Evolutionary conservation across 2,113 vertebrate genomes (phyloP), one percentile per base, ranked within the genome.

Genomic region (Python bivittatus): DNA sequence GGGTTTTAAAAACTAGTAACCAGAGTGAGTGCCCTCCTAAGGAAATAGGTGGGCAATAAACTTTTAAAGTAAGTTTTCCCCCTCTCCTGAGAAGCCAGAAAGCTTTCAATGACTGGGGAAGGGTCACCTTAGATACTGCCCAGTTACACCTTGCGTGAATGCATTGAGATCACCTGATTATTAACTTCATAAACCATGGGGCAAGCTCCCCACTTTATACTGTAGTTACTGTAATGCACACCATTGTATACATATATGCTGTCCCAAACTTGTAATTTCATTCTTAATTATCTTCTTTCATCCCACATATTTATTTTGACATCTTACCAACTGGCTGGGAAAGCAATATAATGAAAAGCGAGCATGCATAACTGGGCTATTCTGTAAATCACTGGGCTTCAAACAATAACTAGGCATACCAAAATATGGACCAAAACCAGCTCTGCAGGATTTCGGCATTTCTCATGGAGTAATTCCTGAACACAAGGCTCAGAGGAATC

Each of bases 401-500:
- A 4, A 23, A 54, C 20, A n/a, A 17, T 72, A 83, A 52, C 27
- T 60, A 58, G 44, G 91, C 95, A 0, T 97, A 99, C 99, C 98
- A 99, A 97, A 95, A 99, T 99, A 96, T 99, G 99, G 91, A 99
- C 99, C 93, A 99, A 97, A 58, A 97, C 95, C 92, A 99, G 97
- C 64, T 99, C 97, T 0, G 95, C 95, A 0, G 98, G 97, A 95
- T 98, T 98, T 91, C 93, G 92, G 93, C 99, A 99, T 92, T 98
- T 99, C 56, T 97, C 95, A 0, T 98, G 98, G 57, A 99, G 98
- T 91, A 97, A 95, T 95, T 99, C 99, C 94, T 99, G 98, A 96
- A 99, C 93, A 0, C 99, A 99, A 27, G 98, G 94, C 22, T 99
- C 99, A 0, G 97, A 94, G 25, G 98, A 97, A 42, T 98, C 98